These are phyloP conservation scores for Sebastes baramenuke DNA, from an alignment of 2,797 vertebrate genomes.

Conservation along the genomic window DNA sequence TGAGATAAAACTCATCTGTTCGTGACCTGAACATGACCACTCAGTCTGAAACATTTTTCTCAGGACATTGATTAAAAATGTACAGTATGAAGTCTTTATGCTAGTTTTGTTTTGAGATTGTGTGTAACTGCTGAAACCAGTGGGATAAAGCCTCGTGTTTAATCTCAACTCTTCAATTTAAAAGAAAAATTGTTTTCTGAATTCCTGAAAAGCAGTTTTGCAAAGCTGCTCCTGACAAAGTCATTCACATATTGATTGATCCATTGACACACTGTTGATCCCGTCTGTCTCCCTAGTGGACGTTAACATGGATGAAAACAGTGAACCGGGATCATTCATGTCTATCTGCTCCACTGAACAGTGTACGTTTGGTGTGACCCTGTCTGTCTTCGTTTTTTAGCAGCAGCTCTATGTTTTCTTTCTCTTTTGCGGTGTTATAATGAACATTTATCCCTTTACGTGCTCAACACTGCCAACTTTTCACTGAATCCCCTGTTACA, in stretches of 20 bases:
- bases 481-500: background rate
- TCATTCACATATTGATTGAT: background rate
- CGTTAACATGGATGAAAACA: background rate
- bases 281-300: background rate
- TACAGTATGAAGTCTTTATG: background rate
- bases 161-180: background rate
- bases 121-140: background rate
- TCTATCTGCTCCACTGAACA: background rate
- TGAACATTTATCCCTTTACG: conserved; percentile 5
- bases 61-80: conserved; percentile 4
- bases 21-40: background rate
- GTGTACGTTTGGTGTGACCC: background rate
- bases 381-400: background rate
- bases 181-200: background rate
- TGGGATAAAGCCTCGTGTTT: background rate
- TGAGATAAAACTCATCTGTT: background rate
- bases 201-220: background rate
- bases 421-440: background rate
- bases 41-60: conserved; percentile 8
- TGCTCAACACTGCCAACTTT: conserved; percentile 24
- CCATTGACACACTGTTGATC: background rate
- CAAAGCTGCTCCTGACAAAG: background rate
- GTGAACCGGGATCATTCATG: background rate
- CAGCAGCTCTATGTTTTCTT: background rate
- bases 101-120: background rate